Base-by-base conservation (phyloP, 2,797 vertebrate genomes). In the Poeciliopsis gracilis region DNA sequence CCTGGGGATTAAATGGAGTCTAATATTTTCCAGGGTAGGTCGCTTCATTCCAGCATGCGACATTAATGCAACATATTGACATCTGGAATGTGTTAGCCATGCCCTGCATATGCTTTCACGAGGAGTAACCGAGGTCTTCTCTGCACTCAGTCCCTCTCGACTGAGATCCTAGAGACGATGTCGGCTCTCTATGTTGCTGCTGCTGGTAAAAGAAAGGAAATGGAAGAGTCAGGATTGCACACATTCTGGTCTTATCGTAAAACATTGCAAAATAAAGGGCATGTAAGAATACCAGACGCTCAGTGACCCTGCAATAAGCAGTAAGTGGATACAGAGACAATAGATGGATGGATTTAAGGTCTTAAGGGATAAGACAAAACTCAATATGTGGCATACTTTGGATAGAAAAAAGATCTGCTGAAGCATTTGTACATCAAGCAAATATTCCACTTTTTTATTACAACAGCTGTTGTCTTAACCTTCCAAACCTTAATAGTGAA, bases 1-100 rank as follows among this genome's bases (percentile, higher is more conserved):
- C 91, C 89, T 89, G 81, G 79, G 84, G 82, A 91, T 90, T 85
- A 87, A 76, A 88, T 87, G 71, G 72, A 49, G 80, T 84, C 75
- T 90, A 85, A 94, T 92, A 92, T 92, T 93, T 95, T 95, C 94
- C 94, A 61, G 83, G 87, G 90, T 88, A 83, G 88, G 86, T 92
- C 87, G 84, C 88, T 84, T 63, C 73, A 79, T 89, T 86, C 47
- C 70, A 93, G 88, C 67, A 84, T 91, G 88, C 93, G 91, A 94
- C 28, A 86, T 93, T 92, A 93, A 95, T 93, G 87, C 86, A 92
- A 89, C 77, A 85, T 92, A 89, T 90, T 84, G 88, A 91, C 92
- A 94, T 94, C 92, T 95, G 94, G 92, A 89, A 67, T 80, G 57
- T 47, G 61, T 95, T 93, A 92, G 53, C 79, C 72, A 63, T 77